These are phyloP conservation scores for Microtus pennsylvanicus DNA, from an alignment of 2,113 vertebrate species.

Conservation along the genomic window DNA sequence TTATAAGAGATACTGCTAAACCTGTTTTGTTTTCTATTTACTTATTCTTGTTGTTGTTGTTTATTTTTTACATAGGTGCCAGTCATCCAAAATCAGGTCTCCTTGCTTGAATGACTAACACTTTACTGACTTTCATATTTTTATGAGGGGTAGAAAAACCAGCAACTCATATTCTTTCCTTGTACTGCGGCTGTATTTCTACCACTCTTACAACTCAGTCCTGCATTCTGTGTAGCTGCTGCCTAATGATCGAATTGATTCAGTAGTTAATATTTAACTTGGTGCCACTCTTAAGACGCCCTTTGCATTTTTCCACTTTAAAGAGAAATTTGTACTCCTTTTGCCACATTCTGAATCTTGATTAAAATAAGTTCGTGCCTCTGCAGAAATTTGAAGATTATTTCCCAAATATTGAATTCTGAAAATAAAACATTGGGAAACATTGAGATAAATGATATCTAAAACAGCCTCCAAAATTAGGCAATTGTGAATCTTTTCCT, in stretches of 20 bases:
- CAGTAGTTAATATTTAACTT: conserved; percentile 19
- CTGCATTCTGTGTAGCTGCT: not conserved
- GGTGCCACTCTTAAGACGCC: not conserved
- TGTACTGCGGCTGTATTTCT: not conserved
- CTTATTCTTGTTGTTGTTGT: not conserved
- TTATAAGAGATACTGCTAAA: not conserved
- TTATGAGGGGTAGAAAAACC: too few relatives aligned
- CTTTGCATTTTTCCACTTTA: not conserved
- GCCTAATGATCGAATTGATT: not conserved
- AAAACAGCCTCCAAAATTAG: not conserved
- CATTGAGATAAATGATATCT: not conserved
- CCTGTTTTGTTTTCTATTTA: not conserved
- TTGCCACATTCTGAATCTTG: not conserved
- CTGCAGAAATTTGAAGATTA: conserved; percentile 11
- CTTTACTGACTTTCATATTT: not conserved
- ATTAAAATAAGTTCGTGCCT: not conserved
- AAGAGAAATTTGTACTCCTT: not conserved
- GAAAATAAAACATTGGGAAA: not conserved
- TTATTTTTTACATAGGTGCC: not conserved
- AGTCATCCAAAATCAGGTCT: not conserved
- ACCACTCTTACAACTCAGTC: not conserved
- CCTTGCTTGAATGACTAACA: not conserved
- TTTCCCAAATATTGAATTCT: not conserved
- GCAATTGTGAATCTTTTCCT: not conserved
- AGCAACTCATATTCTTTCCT: not conserved